Base-by-base conservation (phyloP, 92 coral and sea anemone genomes). In the Actinostola sp. region DNA sequence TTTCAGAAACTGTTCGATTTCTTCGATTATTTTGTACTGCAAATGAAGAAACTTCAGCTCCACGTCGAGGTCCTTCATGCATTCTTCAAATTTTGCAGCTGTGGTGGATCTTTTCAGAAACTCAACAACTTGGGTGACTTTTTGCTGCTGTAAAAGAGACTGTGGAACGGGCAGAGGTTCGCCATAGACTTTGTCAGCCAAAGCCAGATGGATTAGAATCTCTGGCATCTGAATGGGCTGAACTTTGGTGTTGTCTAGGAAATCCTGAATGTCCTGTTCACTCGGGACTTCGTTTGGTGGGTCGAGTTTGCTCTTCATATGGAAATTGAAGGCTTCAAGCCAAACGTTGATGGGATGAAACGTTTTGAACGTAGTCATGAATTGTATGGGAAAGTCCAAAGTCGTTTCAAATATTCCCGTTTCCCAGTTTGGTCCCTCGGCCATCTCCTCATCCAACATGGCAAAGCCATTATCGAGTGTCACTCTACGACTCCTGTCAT, bases 31-130 rank as follows among this genome's bases (percentile, higher is more conserved):
- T 62, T 34, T 69, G 67, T 67, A 82, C 69, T 82, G 88, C 42
- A 82, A 82, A 23, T 82, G 88, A 54, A 82, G 88, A 54, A 82
- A 82, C 73, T 82, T 76, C 29, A 82, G 46, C 62, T 82, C 88
- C 31, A 76, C 56, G 43, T 82, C 82, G 13, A 82, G 78, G 31
- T 82, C 88, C 32, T 35, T 36, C 68, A 82, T 43, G 53, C 82
- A 51, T 25, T 70, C 73, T 53, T 61, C 33, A 36, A 58, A 82
- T 69, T 70, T 82, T 23, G 69, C 83, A 27, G 48, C 52, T 9
- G 83, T 61, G 52, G 78, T 68, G 71, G 88, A 75, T 52, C 80
- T 51, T 61, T 69, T 73, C 53, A 82, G 60, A 61, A 82, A 75
- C 53, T 68, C 31, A 13, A 76, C 38, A 8, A 82, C 36, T 48